These are phyloP conservation scores for Xiphophorus hellerii DNA, from an alignment of 2,113 vertebrate species.

Conservation along the genomic window DNA sequence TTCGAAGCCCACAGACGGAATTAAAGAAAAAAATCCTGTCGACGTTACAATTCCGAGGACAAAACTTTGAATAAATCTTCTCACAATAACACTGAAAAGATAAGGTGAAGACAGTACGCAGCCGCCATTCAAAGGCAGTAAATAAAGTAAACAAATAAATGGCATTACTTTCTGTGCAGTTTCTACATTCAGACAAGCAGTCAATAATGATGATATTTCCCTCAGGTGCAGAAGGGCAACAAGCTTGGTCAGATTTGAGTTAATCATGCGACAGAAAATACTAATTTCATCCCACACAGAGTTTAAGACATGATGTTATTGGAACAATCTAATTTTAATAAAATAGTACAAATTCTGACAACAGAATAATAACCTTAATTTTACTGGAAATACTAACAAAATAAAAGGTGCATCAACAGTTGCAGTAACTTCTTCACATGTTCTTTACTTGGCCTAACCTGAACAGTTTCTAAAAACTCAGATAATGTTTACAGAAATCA, in stretches of 20 bases:
- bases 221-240: constrained; percentile 12
- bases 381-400: background rate
- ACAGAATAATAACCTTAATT: background rate
- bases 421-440: too few species aligned
- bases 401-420: background rate
- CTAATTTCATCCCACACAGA: background rate
- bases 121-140: constrained; percentile 13
- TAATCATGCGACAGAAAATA: constrained; percentile 11
- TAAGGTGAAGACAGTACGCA: constrained; percentile 15
- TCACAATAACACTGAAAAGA: constrained; percentile 20
- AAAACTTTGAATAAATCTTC: constrained; percentile 64
- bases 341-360: background rate
- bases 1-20: constrained; percentile 71
- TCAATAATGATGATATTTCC: constrained; percentile 13
- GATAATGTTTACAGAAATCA: too few species aligned
- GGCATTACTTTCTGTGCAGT: constrained; percentile 14
- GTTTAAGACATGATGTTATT: constrained; percentile 20
- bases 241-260: constrained; percentile 25
- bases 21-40: constrained; percentile 61
- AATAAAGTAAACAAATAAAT: constrained; percentile 2
- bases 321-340: background rate
- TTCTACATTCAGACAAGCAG: constrained; percentile 9
- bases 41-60: constrained; percentile 65
- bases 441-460: too few species aligned
- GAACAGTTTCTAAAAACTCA: too few species aligned